phyloP scores from a whole-genome alignment of 2,888 invertebrate genomes.

The Piscicola geometra region DNA sequence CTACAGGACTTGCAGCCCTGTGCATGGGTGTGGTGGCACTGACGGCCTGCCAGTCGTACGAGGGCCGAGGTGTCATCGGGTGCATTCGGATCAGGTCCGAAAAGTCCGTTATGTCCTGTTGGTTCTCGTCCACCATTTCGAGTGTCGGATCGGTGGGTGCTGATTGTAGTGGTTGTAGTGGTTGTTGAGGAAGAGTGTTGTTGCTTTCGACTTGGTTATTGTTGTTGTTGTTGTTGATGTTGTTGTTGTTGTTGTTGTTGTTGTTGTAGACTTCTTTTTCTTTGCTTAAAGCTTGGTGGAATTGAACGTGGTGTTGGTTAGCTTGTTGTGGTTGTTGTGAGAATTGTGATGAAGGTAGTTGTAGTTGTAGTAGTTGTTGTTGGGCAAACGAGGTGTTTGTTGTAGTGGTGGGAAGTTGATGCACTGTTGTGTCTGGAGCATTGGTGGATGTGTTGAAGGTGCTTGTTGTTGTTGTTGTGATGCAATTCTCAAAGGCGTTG shows the following conservation, averaged over 20 bases:
- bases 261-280: too few relatives aligned
- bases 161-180: too few relatives aligned
- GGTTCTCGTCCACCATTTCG: constrained; percentile 19
- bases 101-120: constrained; percentile 35
- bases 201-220: too few relatives aligned
- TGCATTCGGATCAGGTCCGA: constrained; percentile 39
- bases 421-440: neutral
- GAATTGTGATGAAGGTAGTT: too few relatives aligned
- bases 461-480: neutral
- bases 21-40: neutral
- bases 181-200: too few relatives aligned
- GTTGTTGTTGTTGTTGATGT: too few relatives aligned
- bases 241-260: too few relatives aligned
- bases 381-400: neutral
- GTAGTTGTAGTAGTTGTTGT: too few relatives aligned
- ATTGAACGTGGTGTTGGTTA: too few relatives aligned
- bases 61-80: constrained; percentile 34
- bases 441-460: neutral
- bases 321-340: too few relatives aligned
- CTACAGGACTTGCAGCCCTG: neutral
- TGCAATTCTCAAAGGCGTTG: neutral
- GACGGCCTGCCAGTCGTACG: neutral
- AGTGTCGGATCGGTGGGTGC: too few relatives aligned
- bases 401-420: neutral
- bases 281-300: too few relatives aligned